Conservation (phyloP, 1,140 invertebrate species). For the Mya arenaria region DNA sequence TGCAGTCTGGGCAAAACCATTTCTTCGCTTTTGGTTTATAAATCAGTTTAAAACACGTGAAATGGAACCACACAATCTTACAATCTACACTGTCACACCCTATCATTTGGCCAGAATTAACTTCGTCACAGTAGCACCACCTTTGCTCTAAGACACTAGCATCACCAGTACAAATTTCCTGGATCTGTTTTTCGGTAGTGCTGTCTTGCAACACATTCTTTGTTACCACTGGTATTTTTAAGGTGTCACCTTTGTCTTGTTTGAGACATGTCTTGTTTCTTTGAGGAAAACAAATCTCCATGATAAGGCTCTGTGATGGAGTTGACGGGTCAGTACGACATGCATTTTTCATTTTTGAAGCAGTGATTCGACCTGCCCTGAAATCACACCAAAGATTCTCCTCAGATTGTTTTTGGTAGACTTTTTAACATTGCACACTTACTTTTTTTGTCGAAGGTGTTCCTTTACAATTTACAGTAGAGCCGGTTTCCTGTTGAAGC, state of each 20-base stretch:
- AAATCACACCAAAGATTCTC: conserved; percentile 44
- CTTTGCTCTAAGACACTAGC: neutral
- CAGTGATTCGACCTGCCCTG: conserved; percentile 20
- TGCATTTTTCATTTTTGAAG: neutral
- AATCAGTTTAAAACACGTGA: conserved; percentile 31
- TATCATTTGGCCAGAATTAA: conserved; percentile 30
- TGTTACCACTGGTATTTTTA: neutral
- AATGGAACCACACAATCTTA: conserved; percentile 43
- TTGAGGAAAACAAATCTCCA: neutral
- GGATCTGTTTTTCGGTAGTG: too few relatives aligned
- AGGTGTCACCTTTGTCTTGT: too few relatives aligned
- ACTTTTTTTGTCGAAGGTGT: too few relatives aligned
- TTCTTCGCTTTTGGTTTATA: neutral
- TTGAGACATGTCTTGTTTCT: too few relatives aligned
- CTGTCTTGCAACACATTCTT: too few relatives aligned
- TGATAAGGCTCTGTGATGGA: neutral
- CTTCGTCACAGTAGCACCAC: too few relatives aligned
- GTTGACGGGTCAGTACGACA: neutral
- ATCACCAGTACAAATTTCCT: neutral
- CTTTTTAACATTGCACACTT: too few relatives aligned
- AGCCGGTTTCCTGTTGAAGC: neutral
- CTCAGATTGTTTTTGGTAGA: too few relatives aligned
- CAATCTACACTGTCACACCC: conserved; percentile 46
- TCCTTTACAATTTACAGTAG: conserved; percentile 4
- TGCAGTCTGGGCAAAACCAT: conserved; percentile 38